Conservation (phyloP, 2,797 vertebrate species). For the Gymnoscopelus braueri region DNA sequence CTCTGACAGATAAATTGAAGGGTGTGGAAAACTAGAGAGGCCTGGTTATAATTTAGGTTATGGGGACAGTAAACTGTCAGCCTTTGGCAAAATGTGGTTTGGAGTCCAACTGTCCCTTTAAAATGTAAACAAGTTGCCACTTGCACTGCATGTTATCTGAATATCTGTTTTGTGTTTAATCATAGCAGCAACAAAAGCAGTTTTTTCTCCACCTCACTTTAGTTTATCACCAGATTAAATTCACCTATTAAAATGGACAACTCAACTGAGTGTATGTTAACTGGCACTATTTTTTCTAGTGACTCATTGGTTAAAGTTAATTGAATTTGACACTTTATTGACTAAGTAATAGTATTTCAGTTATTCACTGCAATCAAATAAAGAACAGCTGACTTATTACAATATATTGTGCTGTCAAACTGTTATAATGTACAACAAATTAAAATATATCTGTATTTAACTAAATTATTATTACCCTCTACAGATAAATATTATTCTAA, state of each 20-base stretch:
- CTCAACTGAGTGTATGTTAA: constrained; percentile 23
- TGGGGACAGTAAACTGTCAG: constrained; percentile 24
- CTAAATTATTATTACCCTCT: neutral
- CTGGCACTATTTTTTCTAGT: neutral
- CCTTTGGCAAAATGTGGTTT: constrained; percentile 22
- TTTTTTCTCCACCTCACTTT: too few relatives aligned
- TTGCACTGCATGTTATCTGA: constrained; percentile 45
- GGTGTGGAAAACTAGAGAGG: constrained; percentile 35
- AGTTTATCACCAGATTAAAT: too few relatives aligned
- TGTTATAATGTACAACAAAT: constrained; percentile 21
- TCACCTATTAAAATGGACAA: too few relatives aligned
- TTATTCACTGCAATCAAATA: neutral
- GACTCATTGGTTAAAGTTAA: neutral
- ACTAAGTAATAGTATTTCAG: constrained; percentile 1
- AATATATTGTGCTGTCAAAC: neutral
- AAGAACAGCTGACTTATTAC: constrained; percentile 9
- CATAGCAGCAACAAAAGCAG: constrained; percentile 23
- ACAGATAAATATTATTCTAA: constrained; percentile 9
- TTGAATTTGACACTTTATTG: constrained; percentile 22
- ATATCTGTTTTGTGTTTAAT: constrained; percentile 40
- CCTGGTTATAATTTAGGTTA: constrained; percentile 32
- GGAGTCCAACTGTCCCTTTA: constrained; percentile 46
- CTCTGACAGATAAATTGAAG: constrained; percentile 44
- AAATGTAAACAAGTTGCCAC: constrained; percentile 28
- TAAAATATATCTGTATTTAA: neutral